Evolutionary conservation across 37 sponge, comb jelly and placozoan species (phyloP).

Genomic region (Halisarca cf. caerulea): DNA sequence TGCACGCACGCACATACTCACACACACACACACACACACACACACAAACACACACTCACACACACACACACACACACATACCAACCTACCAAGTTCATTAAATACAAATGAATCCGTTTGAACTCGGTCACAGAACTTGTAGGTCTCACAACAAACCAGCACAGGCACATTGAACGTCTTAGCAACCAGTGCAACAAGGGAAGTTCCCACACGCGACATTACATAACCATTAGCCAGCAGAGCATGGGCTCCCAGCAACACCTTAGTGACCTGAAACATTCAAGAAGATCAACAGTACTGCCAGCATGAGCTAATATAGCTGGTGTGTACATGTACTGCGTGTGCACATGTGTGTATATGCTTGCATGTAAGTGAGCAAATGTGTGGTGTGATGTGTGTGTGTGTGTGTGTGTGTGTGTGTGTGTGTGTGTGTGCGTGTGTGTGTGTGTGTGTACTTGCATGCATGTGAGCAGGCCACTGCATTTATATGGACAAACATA

Average conservation of each 20-base stretch:
- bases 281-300: neutral
- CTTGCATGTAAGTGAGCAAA: too few relatives aligned
- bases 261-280: constrained; percentile 76
- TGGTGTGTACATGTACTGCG: too few relatives aligned
- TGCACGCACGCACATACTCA: too few relatives aligned
- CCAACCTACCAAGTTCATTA: constrained; percentile 92
- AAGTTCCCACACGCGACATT: constrained; percentile 91
- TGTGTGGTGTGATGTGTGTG: too few relatives aligned
- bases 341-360: too few relatives aligned
- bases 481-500: too few relatives aligned
- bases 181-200: constrained; percentile 90
- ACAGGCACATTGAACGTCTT: constrained; percentile 95
- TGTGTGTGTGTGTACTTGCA: too few relatives aligned
- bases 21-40: too few relatives aligned
- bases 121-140: constrained; percentile 96
- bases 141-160: constrained; percentile 98
- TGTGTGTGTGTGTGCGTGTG: too few relatives aligned
- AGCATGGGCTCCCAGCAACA: constrained; percentile 88
- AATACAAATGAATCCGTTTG: constrained; percentile 95
- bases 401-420: too few relatives aligned
- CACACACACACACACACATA: constrained; percentile 7
- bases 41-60: neutral
- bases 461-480: too few relatives aligned
- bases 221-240: constrained; percentile 97
- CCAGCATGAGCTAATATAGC: too few relatives aligned